Evolutionary conservation across 2,888 invertebrate species (phyloP).

Genomic region (Drosophila hamatofila): DNA sequence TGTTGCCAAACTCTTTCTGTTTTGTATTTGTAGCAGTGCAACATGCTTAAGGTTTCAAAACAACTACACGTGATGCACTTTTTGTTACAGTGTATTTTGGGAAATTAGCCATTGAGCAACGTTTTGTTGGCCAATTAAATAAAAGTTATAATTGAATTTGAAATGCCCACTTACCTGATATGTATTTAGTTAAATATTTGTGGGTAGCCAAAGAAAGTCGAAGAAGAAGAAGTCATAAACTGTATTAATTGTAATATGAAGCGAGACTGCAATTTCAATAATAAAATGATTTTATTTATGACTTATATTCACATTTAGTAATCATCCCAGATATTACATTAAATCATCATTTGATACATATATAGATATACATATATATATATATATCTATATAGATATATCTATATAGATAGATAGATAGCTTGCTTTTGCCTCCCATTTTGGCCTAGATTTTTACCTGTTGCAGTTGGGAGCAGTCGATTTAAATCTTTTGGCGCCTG

Average conservation of each 20-base stretch:
- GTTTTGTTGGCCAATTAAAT: neutral
- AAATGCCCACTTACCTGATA: neutral
- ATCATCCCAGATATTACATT: neutral
- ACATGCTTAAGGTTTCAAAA: slow-evolving; percentile 17
- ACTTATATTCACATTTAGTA: no score
- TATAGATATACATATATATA: no score
- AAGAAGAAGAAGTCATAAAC: neutral
- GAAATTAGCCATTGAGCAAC: slow-evolving; percentile 8
- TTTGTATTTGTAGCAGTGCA: slow-evolving; percentile 34
- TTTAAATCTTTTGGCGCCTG: slow-evolving; percentile 72
- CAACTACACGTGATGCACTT: slow-evolving; percentile 9
- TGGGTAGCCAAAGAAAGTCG: neutral
- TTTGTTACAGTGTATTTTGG: slow-evolving; percentile 11
- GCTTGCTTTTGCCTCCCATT: neutral
- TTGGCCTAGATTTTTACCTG: slow-evolving; percentile 45
- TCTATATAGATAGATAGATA: no score
- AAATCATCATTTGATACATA: no score
- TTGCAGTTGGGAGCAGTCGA: slow-evolving; percentile 39
- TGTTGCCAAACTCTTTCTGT: slow-evolving; percentile 43
- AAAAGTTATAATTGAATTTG: slow-evolving; percentile 16
- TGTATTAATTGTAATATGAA: neutral
- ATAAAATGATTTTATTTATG: no score
- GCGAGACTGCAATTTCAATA: no score
- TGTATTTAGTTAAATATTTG: neutral
- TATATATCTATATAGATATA: no score